A percentile compares a stretch with the other conserved stretches of the same genome.
phyloP scores from a whole-genome alignment of 1,140 invertebrate genomes.

The Leptopilina clavipes region DNA sequence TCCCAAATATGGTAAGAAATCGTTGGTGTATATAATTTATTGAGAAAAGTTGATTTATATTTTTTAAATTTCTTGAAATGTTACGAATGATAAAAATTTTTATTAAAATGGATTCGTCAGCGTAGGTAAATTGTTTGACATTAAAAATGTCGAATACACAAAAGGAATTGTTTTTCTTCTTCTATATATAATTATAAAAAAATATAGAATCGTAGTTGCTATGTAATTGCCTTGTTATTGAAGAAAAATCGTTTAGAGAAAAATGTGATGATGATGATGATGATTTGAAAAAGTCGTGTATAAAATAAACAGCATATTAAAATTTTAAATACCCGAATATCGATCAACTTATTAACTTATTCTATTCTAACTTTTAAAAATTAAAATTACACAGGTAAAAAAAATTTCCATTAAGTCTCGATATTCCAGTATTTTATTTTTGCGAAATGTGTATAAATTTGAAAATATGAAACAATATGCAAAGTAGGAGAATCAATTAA shows the following conservation, averaged over 20 bases:
- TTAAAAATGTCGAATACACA: slow-evolving; percentile 51
- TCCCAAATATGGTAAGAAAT: too few species aligned
- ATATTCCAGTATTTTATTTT: background rate
- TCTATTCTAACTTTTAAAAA: too few species aligned
- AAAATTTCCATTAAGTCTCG: background rate
- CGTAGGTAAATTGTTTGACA: slow-evolving; percentile 35
- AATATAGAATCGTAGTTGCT: slow-evolving; percentile 57
- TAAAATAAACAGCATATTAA: background rate
- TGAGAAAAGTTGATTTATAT: background rate
- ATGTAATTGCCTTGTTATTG: slow-evolving; percentile 57
- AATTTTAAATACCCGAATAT: background rate
- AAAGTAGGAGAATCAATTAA: slow-evolving; percentile 40
- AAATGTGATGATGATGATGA: too few species aligned
- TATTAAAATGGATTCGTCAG: too few species aligned
- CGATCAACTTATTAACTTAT: too few species aligned
- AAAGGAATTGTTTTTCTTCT: slow-evolving; percentile 66
- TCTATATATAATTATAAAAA: slow-evolving; percentile 38
- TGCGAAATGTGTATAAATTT: too few species aligned
- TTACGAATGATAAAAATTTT: too few species aligned
- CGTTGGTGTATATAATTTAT: too few species aligned
- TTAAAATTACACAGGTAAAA: background rate
- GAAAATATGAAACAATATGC: too few species aligned
- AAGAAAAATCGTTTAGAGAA: slow-evolving; percentile 14
- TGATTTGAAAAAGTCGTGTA: background rate
- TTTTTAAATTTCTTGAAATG: too few species aligned